Evolutionary conservation across 1,140 invertebrate species (phyloP).

Genomic region (Elysia chlorotica): DNA sequence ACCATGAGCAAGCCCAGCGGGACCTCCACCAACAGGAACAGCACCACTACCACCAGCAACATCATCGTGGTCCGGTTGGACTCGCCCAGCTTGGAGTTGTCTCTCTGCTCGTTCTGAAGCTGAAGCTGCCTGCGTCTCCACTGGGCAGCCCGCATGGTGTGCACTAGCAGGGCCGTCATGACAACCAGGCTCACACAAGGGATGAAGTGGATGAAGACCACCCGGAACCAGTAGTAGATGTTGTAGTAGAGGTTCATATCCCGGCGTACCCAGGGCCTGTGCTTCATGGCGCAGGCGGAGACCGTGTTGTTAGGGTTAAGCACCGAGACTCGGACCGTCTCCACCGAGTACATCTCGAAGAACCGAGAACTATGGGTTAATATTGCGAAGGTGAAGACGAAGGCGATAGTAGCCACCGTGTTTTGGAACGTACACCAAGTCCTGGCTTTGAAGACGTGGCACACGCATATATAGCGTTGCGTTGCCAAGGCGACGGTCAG

Average conservation of each 20-base stretch:
- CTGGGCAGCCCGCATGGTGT: constrained; percentile 82
- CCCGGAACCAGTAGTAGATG: constrained; percentile 81
- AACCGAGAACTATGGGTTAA: constrained; percentile 81
- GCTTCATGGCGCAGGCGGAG: constrained; percentile 31
- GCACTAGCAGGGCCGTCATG: constrained; percentile 85
- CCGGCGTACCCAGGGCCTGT: constrained; percentile 55
- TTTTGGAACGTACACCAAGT: constrained; percentile 86
- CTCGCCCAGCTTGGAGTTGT: constrained; percentile 80
- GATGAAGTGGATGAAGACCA: constrained; percentile 87
- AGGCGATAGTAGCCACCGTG: constrained; percentile 76
- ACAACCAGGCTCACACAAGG: constrained; percentile 88
- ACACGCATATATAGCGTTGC: constrained; percentile 88
- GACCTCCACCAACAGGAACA: constrained; percentile 89
- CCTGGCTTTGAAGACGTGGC: constrained; percentile 81
- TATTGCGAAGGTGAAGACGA: constrained; percentile 76
- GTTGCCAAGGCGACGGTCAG: constrained; percentile 83
- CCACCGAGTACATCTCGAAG: constrained; percentile 69
- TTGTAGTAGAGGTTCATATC: constrained; percentile 78
- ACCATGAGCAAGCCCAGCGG: constrained; percentile 80
- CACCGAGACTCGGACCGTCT: constrained; percentile 69
- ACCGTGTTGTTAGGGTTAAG: constrained; percentile 63
- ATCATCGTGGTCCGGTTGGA: constrained; percentile 92
- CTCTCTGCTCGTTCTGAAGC: constrained; percentile 82
- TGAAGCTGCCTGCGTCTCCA: constrained; percentile 78
- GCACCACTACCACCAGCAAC: constrained; percentile 92